A percentile compares a stretch with the other conserved stretches of the same genome.
Conservation (phyloP, 2,797 vertebrate genomes). For the Clarias platycephalus region DNA sequence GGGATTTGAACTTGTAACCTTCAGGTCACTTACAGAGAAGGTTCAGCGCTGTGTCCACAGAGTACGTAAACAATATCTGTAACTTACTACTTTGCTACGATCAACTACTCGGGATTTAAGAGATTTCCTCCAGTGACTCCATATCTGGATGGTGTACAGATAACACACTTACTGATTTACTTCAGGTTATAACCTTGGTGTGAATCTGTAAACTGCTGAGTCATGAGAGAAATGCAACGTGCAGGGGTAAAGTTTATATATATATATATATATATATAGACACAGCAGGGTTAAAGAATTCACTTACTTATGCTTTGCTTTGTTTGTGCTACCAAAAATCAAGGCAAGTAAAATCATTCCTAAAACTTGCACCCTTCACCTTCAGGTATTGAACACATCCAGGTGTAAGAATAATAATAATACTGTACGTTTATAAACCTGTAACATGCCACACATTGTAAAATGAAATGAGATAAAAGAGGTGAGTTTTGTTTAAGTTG, state of each 20-base stretch:
- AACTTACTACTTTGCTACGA: too few species aligned
- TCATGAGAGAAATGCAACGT: background rate
- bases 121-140: background rate
- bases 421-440: background rate
- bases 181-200: conserved; percentile 1
- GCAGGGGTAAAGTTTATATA: too few species aligned
- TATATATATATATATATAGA: too few species aligned
- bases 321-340: background rate
- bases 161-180: conserved; percentile 28
- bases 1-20: conserved; percentile 14
- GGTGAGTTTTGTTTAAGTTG: background rate
- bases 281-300: background rate
- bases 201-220: conserved; percentile 25
- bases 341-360: background rate
- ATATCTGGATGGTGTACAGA: conserved; percentile 6
- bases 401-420: background rate
- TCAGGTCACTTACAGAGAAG: background rate
- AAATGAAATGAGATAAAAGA: background rate
- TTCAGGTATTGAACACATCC: background rate
- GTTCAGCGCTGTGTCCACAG: background rate
- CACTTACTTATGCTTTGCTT: background rate
- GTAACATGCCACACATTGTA: background rate
- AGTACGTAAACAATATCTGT: background rate
- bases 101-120: too few species aligned
- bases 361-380: background rate